These are phyloP conservation scores for Monochamus alternatus DNA, from an alignment of 2,888 invertebrate genomes.

Conservation along the genomic window DNA sequence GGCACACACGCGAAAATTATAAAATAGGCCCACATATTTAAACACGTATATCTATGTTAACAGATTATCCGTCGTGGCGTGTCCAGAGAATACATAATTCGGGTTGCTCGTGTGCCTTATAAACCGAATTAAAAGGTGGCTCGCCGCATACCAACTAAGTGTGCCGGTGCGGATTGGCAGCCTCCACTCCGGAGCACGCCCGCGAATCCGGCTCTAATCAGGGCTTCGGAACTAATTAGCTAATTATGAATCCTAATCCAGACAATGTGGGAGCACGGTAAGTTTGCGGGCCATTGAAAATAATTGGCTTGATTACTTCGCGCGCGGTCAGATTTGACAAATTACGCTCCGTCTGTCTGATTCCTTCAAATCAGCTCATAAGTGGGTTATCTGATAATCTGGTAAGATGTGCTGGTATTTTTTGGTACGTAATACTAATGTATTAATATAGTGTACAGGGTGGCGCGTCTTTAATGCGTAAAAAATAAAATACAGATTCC, in stretches of 20 bases:
- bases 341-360: neutral
- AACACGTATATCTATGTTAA: conserved; percentile 59
- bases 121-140: conserved; percentile 56
- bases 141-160: conserved; percentile 53
- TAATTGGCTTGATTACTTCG: conserved; percentile 24
- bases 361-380: neutral
- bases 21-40: conserved; percentile 40
- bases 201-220: conserved; percentile 38
- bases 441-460: too few relatives aligned
- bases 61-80: conserved; percentile 57
- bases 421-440: too few relatives aligned
- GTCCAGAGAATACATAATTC: conserved; percentile 60
- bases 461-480: too few relatives aligned
- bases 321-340: neutral
- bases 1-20: neutral
- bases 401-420: too few relatives aligned
- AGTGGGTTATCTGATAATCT: too few relatives aligned
- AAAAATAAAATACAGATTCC: too few relatives aligned
- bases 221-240: conserved; percentile 38
- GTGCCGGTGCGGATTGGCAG: conserved; percentile 47
- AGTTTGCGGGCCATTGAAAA: conserved; percentile 20
- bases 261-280: conserved; percentile 7
- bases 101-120: conserved; percentile 57
- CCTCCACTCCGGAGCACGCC: conserved; percentile 19
- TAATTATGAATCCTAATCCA: conserved; percentile 41